Evolutionary conservation across 2,113 vertebrate genomes (phyloP).

Genomic region (Romanogobio albipinnatus): DNA sequence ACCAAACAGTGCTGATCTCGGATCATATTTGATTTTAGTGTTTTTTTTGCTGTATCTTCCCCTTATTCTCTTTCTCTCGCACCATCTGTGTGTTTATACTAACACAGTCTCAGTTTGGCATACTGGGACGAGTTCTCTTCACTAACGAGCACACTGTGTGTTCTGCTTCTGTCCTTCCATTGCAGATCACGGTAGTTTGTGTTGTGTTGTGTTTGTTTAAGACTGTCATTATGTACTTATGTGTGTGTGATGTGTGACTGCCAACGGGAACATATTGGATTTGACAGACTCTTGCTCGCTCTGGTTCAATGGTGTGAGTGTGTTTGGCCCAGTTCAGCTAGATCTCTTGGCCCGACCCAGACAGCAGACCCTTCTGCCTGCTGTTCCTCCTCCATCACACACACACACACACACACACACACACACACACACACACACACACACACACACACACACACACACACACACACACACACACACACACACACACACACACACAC

Average conservation of each 20-base stretch:
- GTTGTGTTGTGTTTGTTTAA: conserved; percentile 53
- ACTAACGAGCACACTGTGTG: conserved; percentile 63
- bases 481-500: neutral
- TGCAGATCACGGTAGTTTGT: conserved; percentile 32
- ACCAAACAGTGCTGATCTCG: neutral
- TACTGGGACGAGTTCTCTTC: conserved; percentile 64
- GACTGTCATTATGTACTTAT: conserved; percentile 51
- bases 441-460: neutral
- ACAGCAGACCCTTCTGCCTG: conserved; percentile 51
- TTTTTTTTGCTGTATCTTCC: conserved; percentile 55
- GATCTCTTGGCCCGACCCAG: conserved; percentile 45
- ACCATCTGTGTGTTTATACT: conserved; percentile 74
- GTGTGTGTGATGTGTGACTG: conserved; percentile 55
- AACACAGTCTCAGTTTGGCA: conserved; percentile 66
- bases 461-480: neutral
- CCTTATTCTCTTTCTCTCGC: conserved; percentile 57
- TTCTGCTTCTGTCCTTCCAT: conserved; percentile 43
- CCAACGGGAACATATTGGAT: conserved; percentile 73
- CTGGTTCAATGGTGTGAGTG: conserved; percentile 56
- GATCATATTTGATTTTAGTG: neutral
- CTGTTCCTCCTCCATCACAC: conserved; percentile 32
- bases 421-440: neutral
- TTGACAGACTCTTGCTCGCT: conserved; percentile 68
- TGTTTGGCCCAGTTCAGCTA: conserved; percentile 44
- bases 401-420: neutral